Evolutionary conservation across 2,888 invertebrate species (phyloP).

Genomic region (Oxycera nigricornis): DNA sequence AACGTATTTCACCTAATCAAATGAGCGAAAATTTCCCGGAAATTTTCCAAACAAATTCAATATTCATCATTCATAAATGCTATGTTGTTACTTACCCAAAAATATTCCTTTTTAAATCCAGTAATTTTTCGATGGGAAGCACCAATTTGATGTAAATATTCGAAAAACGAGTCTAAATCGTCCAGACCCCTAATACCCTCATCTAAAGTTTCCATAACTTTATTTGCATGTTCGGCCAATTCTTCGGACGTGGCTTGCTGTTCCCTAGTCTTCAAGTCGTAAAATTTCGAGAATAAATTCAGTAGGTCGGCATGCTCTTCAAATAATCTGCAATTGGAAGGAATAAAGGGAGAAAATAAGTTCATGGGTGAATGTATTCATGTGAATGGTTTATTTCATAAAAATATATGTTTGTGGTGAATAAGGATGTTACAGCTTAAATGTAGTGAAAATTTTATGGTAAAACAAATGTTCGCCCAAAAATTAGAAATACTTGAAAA

Average conservation of each 20-base stretch:
- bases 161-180: constrained; percentile 83
- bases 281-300: constrained; percentile 81
- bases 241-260: constrained; percentile 83
- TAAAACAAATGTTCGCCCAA: too few species aligned
- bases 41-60: background rate
- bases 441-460: too few species aligned
- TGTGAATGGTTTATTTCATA: too few species aligned
- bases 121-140: constrained; percentile 83
- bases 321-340: constrained; percentile 72
- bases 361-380: background rate
- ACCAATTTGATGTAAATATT: constrained; percentile 82
- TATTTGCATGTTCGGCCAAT: constrained; percentile 84
- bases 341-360: background rate
- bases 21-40: background rate
- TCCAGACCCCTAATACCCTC: constrained; percentile 88
- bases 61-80: background rate
- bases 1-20: too few species aligned
- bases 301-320: constrained; percentile 83
- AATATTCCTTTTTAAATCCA: constrained; percentile 85
- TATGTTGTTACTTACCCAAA: constrained; percentile 86
- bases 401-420: too few species aligned
- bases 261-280: constrained; percentile 78
- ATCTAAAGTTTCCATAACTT: constrained; percentile 88
- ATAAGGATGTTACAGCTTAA: too few species aligned
- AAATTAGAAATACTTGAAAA: too few species aligned